A percentile compares a stretch with the other conserved stretches of the same genome.
Evolutionary conservation across 2,113 vertebrate genomes (phyloP).

Genomic region (Rhynchopsitta pachyrhyncha): DNA sequence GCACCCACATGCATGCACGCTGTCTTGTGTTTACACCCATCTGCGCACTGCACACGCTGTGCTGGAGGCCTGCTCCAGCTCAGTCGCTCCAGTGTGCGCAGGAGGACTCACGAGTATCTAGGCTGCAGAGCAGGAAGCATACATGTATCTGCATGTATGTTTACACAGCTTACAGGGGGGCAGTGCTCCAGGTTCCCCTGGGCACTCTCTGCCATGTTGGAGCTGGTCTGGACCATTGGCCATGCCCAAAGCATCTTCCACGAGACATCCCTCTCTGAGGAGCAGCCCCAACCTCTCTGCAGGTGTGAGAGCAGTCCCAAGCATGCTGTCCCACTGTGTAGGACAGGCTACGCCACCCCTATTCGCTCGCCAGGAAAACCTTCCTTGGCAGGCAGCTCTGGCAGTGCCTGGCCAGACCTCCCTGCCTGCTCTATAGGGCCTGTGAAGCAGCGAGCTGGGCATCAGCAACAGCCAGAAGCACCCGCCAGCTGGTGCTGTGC

Average conservation of each 20-base stretch:
- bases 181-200: background rate
- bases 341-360: background rate
- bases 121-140: background rate
- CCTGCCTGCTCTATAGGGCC: background rate
- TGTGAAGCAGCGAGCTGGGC: background rate
- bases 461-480: background rate
- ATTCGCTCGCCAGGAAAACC: background rate
- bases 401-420: background rate
- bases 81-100: rapidly evolving
- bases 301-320: background rate
- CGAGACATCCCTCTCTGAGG: background rate
- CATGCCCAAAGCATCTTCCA: background rate
- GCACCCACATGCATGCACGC: rapidly evolving
- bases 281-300: background rate
- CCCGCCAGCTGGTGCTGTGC: background rate
- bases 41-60: rapidly evolving
- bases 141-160: rapidly evolving
- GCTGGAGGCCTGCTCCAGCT: rapidly evolving
- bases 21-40: background rate
- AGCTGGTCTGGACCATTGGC: background rate
- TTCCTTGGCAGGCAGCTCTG: background rate
- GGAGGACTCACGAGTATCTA: rapidly evolving
- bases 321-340: rapidly evolving
- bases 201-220: background rate
- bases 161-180: background rate